Evolutionary conservation across 2,888 invertebrate species (phyloP).

Genomic region (Sinopyrophorus schimmeli): DNA sequence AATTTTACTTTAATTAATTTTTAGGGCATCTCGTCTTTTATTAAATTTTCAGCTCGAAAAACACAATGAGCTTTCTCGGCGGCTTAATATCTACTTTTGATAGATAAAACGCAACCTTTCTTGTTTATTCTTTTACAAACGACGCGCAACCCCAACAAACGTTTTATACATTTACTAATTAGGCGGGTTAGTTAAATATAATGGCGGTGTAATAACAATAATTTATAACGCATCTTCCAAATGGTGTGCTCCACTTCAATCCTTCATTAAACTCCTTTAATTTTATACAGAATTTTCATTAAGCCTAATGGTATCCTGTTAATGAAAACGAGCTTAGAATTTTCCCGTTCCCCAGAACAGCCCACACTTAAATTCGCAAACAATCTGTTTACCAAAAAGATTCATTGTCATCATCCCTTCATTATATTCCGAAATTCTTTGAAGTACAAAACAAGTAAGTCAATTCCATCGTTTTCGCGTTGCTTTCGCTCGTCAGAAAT

Average conservation of each 20-base stretch:
- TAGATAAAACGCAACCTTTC: too few species aligned
- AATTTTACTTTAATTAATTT: too few species aligned
- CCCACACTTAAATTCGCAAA: conserved; percentile 16
- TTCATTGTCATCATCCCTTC: conserved; percentile 4
- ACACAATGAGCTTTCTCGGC: too few species aligned
- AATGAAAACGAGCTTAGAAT: conserved; percentile 26
- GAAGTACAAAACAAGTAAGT: neutral
- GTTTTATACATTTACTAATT: too few species aligned
- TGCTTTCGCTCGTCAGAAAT: too few species aligned
- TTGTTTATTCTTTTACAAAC: too few species aligned
- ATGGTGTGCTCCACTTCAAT: conserved; percentile 11
- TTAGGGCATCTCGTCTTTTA: too few species aligned
- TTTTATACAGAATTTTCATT: conserved; percentile 29
- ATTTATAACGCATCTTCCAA: conserved; percentile 6
- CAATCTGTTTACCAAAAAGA: too few species aligned
- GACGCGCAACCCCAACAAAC: too few species aligned
- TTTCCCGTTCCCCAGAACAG: conserved; percentile 16
- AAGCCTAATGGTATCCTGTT: conserved; percentile 27
- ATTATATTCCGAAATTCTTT: neutral
- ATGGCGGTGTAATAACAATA: conserved; percentile 7
- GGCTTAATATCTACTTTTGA: too few species aligned
- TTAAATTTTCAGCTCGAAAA: too few species aligned
- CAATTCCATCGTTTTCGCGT: too few species aligned
- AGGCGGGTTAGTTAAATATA: conserved; percentile 8
- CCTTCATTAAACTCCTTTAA: conserved; percentile 23